A percentile compares a stretch with the other conserved stretches of the same genome.
phyloP scores from a whole-genome alignment of 2,797 vertebrate species.

The Tenualosa ilisha region DNA sequence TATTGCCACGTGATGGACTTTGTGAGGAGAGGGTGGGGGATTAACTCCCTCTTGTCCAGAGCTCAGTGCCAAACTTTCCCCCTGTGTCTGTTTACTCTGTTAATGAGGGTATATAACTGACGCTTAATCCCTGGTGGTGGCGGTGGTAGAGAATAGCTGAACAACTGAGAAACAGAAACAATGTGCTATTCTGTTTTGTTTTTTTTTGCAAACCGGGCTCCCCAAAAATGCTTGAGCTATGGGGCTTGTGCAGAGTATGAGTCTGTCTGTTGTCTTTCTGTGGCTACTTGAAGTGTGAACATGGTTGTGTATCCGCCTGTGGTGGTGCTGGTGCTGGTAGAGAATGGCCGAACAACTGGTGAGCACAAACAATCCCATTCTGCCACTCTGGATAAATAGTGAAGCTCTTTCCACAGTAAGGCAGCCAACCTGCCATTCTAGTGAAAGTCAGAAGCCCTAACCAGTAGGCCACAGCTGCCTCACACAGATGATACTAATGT shows the following conservation, averaged over 20 bases:
- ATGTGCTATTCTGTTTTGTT: too few relatives aligned
- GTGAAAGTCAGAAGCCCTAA: too few relatives aligned
- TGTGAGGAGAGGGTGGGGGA: slow-evolving; percentile 48
- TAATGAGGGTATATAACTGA: not conserved
- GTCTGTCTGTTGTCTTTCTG: too few relatives aligned
- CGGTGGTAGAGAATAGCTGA: not conserved
- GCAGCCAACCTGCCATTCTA: too few relatives aligned
- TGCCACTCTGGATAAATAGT: too few relatives aligned
- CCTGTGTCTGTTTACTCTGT: not conserved
- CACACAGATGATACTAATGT: too few relatives aligned
- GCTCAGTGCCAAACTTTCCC: not conserved
- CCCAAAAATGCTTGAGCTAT: too few relatives aligned
- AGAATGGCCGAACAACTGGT: not conserved
- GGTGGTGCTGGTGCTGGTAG: not conserved
- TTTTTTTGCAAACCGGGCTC: too few relatives aligned
- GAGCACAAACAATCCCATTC: not conserved
- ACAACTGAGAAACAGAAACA: not conserved
- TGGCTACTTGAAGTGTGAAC: too few relatives aligned
- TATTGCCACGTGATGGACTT: slow-evolving; percentile 59
- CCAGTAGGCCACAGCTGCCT: too few relatives aligned
- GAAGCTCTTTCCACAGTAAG: too few relatives aligned
- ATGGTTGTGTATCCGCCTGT: not conserved
- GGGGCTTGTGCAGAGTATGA: too few relatives aligned
- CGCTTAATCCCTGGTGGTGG: not conserved
- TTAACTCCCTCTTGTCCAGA: slow-evolving; percentile 57